Percentiles rank a stretch among this genome's conserved stretches.
Conservation (phyloP, 2,888 invertebrate species). For the Drosophila neonasuta region DNA sequence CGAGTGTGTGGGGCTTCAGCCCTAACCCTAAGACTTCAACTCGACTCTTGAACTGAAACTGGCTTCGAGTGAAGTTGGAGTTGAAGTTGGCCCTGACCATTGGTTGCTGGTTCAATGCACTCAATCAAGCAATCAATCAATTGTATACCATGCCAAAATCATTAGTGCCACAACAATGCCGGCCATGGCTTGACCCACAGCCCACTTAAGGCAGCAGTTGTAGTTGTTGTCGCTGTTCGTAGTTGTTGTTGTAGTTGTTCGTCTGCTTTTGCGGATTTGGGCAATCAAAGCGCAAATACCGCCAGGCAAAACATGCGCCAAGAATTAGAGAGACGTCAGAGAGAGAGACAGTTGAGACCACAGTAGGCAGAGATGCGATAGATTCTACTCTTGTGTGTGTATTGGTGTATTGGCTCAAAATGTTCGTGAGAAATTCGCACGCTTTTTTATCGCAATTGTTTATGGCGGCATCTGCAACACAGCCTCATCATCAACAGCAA, state of each 20-base stretch:
- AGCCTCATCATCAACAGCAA: conserved; percentile 40
- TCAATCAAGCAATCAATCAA: conserved; percentile 75
- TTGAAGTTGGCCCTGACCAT: conserved; percentile 37
- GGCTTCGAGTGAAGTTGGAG: not conserved
- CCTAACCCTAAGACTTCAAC: conserved; percentile 5
- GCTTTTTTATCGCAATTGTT: conserved; percentile 77
- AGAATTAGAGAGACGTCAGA: conserved; percentile 58
- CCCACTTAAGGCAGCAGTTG: conserved; percentile 67
- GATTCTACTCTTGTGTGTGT: conserved; percentile 3
- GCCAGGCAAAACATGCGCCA: conserved; percentile 70
- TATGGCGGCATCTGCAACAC: conserved; percentile 74
- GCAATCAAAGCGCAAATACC: conserved; percentile 74
- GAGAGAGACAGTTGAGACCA: conserved; percentile 9
- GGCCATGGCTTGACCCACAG: conserved; percentile 73
- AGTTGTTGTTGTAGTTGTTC: conserved; percentile 7
- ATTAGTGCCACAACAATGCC: conserved; percentile 70
- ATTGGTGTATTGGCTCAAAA: conserved; percentile 42
- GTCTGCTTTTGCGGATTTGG: conserved; percentile 56
- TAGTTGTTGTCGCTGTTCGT: conserved; percentile 11
- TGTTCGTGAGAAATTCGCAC: conserved; percentile 77
- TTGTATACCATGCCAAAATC: conserved; percentile 65
- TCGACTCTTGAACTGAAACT: conserved; percentile 12
- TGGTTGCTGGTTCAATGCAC: conserved; percentile 66
- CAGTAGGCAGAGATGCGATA: conserved; percentile 7
- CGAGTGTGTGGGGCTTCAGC: conserved; percentile 1